Evolutionary conservation across 2,888 invertebrate species (phyloP).

Genomic region (Sarcophaga rosellei): DNA sequence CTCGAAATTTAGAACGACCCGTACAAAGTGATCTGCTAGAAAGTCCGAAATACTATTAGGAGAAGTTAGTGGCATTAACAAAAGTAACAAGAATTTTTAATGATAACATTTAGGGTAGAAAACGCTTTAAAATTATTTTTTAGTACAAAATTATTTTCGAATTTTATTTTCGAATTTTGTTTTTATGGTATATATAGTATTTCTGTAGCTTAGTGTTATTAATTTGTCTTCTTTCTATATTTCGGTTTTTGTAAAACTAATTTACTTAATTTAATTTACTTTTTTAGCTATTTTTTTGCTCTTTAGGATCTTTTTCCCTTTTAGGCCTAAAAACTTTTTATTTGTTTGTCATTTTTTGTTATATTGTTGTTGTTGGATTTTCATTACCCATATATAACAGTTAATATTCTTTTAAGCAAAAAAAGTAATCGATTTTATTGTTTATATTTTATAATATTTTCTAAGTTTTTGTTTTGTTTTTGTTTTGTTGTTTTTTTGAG

Average conservation of each 20-base stretch:
- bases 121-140: too few species aligned
- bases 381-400: slow-evolving; percentile 55
- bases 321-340: background rate
- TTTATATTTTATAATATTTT: too few species aligned
- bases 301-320: slow-evolving; percentile 21
- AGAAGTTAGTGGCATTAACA: too few species aligned
- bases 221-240: slow-evolving; percentile 7
- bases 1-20: too few species aligned
- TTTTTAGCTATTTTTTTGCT: slow-evolving; percentile 40
- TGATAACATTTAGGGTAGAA: too few species aligned
- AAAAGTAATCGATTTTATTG: slow-evolving; percentile 32
- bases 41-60: too few species aligned
- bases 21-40: too few species aligned
- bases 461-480: background rate
- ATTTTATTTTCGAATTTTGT: too few species aligned
- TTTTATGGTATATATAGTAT: too few species aligned
- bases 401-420: slow-evolving; percentile 46
- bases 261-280: slow-evolving; percentile 50
- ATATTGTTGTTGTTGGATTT: background rate
- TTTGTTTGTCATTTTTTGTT: too few species aligned
- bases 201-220: background rate
- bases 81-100: too few species aligned
- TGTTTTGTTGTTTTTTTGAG: slow-evolving; percentile 21
- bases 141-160: too few species aligned
- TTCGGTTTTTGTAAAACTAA: slow-evolving; percentile 56